Percentiles rank a stretch among this genome's conserved stretches.
Evolutionary conservation across 2,888 invertebrate species (phyloP).

Genomic region (Parapristionchus giblindavisi): DNA sequence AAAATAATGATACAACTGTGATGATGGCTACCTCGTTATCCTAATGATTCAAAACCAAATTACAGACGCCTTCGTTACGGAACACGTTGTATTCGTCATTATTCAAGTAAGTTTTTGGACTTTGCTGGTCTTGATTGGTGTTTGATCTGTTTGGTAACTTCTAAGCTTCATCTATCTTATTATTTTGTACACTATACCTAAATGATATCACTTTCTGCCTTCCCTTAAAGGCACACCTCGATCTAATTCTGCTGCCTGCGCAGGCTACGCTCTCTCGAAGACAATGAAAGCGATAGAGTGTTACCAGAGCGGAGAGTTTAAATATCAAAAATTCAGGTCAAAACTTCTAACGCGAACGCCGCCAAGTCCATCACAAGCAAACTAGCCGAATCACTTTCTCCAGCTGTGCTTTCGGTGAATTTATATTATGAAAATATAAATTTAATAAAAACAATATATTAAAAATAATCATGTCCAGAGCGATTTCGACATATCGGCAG

Average conservation of each 20-base stretch:
- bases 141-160: too few relatives aligned
- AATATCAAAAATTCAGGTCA: slow-evolving; percentile 46
- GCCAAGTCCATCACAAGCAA: slow-evolving; percentile 43
- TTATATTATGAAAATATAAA: neutral
- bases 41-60: neutral
- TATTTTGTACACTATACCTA: too few relatives aligned
- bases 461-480: slow-evolving; percentile 39
- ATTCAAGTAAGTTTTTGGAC: slow-evolving; percentile 53
- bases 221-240: too few relatives aligned
- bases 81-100: slow-evolving; percentile 67
- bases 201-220: too few relatives aligned
- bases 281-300: too few relatives aligned
- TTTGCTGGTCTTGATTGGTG: slow-evolving; percentile 36
- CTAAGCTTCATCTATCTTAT: too few relatives aligned
- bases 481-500: slow-evolving; percentile 65
- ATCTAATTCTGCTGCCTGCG: too few relatives aligned
- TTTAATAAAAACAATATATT: neutral
- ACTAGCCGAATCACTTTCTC: neutral
- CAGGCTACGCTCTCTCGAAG: too few relatives aligned
- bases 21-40: too few relatives aligned
- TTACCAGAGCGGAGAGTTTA: too few relatives aligned
- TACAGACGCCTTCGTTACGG: slow-evolving; percentile 72
- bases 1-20: neutral
- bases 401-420: neutral
- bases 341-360: neutral